phyloP scores from a whole-genome alignment of 2,113 vertebrate genomes.

The Morone saxatilis region DNA sequence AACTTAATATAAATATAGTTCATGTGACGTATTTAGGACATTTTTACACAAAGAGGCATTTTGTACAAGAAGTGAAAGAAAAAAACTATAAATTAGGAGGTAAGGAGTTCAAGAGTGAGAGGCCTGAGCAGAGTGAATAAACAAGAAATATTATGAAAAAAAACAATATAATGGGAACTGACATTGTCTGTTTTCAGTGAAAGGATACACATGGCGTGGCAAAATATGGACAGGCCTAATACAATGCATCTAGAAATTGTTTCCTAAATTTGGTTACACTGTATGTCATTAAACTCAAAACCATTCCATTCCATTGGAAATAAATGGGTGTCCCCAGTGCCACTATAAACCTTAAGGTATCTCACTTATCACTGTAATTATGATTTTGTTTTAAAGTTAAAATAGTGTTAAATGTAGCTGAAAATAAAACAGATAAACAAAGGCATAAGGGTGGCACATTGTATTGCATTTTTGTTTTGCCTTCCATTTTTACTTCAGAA shows the following conservation, averaged over 20 bases:
- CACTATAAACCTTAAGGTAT: neutral
- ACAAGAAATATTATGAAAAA: too few relatives aligned
- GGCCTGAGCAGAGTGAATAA: neutral
- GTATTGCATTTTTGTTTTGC: neutral
- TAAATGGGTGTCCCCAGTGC: neutral
- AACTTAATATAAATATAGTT: too few relatives aligned
- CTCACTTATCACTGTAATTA: neutral
- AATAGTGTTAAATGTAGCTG: neutral
- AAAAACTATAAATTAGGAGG: neutral
- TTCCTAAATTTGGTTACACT: neutral
- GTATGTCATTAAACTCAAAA: slow-evolving; percentile 1
- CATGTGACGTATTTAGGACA: too few relatives aligned
- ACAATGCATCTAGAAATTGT: neutral
- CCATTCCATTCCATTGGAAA: neutral
- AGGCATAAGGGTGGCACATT: neutral
- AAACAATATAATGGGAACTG: neutral
- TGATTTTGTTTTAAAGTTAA: neutral
- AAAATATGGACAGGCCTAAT: neutral
- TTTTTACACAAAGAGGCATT: too few relatives aligned
- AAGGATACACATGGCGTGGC: neutral
- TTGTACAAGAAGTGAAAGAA: neutral
- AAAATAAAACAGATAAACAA: neutral
- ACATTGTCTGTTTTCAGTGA: neutral
- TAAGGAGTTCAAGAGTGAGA: neutral
- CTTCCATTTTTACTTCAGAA: neutral